Percentiles rank a stretch among this genome's conserved stretches.
Evolutionary conservation across 1,140 invertebrate genomes (phyloP).

Genomic region (Aleiodes sp.): DNA sequence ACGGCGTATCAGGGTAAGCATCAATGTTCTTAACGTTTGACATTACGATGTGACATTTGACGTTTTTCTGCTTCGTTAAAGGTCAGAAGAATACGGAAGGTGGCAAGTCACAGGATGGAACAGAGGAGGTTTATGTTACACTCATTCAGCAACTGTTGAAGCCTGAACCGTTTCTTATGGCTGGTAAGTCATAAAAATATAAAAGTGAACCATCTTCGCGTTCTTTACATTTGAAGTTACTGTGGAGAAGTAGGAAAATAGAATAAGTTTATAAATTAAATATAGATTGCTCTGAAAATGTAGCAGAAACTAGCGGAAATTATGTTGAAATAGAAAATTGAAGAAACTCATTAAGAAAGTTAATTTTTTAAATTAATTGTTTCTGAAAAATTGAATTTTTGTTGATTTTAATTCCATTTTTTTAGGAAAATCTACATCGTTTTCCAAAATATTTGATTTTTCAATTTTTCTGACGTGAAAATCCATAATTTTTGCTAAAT

Average conservation of each 20-base stretch:
- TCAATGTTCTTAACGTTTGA: neutral
- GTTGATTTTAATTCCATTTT: conserved; percentile 46
- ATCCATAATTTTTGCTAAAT: too few relatives aligned
- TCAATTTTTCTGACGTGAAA: too few relatives aligned
- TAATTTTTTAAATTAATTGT: conserved; percentile 22
- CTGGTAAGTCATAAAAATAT: conserved; percentile 45
- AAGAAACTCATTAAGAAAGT: neutral
- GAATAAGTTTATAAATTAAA: too few relatives aligned
- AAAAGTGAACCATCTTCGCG: neutral
- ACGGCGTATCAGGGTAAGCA: conserved; percentile 54
- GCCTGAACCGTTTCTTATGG: conserved; percentile 65
- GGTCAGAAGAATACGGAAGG: conserved; percentile 49
- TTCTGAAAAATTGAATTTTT: conserved; percentile 34
- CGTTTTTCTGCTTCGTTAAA: conserved; percentile 39
- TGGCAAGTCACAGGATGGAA: conserved; percentile 59
- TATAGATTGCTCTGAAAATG: neutral
- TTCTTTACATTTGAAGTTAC: too few relatives aligned
- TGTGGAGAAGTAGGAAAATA: too few relatives aligned
- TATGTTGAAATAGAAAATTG: neutral
- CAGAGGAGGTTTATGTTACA: conserved; percentile 73
- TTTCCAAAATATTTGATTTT: too few relatives aligned
- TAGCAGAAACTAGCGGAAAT: neutral
- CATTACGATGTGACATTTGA: neutral
- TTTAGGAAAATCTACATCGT: too few relatives aligned
- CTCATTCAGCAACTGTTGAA: conserved; percentile 74